Conservation (phyloP, 2,888 invertebrate genomes). For the Dermolepida albohirtum region DNA sequence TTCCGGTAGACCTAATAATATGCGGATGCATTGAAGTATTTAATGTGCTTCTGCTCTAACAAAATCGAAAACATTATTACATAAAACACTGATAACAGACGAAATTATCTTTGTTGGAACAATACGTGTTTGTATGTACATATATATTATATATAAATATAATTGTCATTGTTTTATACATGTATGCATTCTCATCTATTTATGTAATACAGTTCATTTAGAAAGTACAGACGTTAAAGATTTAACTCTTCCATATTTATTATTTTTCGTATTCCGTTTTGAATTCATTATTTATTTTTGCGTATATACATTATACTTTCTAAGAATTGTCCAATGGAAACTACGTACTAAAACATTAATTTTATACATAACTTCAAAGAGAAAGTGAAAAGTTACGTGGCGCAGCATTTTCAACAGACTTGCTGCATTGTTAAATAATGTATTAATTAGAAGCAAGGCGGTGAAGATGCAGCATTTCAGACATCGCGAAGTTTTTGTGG, state of each 20-base stretch:
- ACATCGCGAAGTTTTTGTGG: too few species aligned
- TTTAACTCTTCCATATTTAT: not conserved
- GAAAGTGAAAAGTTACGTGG: too few species aligned
- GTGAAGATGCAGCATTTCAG: too few species aligned
- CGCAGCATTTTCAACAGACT: too few species aligned
- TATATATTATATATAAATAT: not conserved
- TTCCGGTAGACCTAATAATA: too few species aligned
- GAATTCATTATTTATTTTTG: not conserved
- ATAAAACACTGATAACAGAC: constrained; percentile 5
- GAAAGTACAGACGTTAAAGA: constrained; percentile 1
- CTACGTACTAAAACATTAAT: too few species aligned
- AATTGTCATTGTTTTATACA: constrained; percentile 5
- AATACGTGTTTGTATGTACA: not conserved
- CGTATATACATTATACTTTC: not conserved
- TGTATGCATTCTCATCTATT: not conserved
- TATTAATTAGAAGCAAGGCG: too few species aligned
- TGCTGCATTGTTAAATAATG: too few species aligned
- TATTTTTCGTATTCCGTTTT: not conserved
- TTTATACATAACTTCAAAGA: too few species aligned
- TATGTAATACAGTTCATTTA: constrained; percentile 11
- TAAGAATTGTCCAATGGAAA: too few species aligned
- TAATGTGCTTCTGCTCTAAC: too few species aligned
- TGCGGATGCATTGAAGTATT: too few species aligned
- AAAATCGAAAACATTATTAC: not conserved
- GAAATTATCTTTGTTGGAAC: constrained; percentile 11